Percentiles rank a stretch among this genome's conserved stretches.
phyloP scores from a whole-genome alignment of 2,888 invertebrate genomes.

The Anaspis maculata region DNA sequence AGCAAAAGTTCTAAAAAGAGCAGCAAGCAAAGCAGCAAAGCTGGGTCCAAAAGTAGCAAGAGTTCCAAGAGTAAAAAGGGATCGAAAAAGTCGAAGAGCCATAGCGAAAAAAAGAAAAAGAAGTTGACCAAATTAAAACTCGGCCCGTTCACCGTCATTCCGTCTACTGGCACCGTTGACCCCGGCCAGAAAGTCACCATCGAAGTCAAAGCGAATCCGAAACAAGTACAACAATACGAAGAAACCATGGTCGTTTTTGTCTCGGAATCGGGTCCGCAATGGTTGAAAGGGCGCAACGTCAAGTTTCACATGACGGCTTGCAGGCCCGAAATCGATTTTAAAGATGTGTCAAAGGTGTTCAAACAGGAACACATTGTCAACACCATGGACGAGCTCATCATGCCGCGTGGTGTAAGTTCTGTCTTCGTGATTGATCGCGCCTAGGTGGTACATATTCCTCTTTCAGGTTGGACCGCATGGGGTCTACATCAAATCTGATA shows the following conservation, averaged over 20 bases:
- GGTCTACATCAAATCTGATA: slow-evolving; percentile 36
- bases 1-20: slow-evolving; percentile 6
- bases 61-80: too few relatives aligned
- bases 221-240: slow-evolving; percentile 29
- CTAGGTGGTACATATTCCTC: slow-evolving; percentile 1
- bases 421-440: neutral
- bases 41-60: slow-evolving; percentile 3
- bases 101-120: slow-evolving; percentile 11
- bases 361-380: slow-evolving; percentile 52
- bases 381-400: slow-evolving; percentile 42
- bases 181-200: slow-evolving; percentile 32
- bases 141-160: slow-evolving; percentile 36
- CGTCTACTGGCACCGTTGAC: slow-evolving; percentile 35
- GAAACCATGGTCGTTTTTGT: slow-evolving; percentile 37
- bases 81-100: slow-evolving; percentile 6
- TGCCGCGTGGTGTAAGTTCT: slow-evolving; percentile 3
- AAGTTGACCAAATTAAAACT: slow-evolving; percentile 28
- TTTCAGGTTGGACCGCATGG: slow-evolving; percentile 36
- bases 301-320: slow-evolving; percentile 47
- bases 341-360: slow-evolving; percentile 51
- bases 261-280: slow-evolving; percentile 40
- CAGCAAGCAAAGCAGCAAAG: slow-evolving; percentile 4
- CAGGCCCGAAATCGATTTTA: slow-evolving; percentile 50
- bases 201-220: slow-evolving; percentile 35
- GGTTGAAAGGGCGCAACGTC: slow-evolving; percentile 46